Conservation (phyloP, 2,888 invertebrate genomes). For the Isotomurus palustris region DNA sequence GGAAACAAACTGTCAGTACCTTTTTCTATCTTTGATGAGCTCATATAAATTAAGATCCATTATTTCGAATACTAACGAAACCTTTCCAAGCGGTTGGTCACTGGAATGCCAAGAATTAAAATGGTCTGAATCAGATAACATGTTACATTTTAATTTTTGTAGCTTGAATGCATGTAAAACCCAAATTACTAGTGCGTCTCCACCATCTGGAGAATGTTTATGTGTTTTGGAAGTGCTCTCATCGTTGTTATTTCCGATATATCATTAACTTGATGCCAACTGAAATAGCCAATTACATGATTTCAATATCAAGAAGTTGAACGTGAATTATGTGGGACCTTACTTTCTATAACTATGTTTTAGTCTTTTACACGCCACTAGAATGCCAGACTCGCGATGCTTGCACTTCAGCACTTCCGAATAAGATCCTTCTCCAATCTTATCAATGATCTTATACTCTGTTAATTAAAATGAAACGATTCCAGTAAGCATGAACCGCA, state of each 20-base stretch:
- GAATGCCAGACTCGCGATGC: slow-evolving; percentile 55
- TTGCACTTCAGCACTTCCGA: slow-evolving; percentile 65
- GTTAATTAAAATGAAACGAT: slow-evolving; percentile 12
- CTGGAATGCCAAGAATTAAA: slow-evolving; percentile 49
- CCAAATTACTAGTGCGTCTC: slow-evolving; percentile 61
- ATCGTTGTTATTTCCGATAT: slow-evolving; percentile 61
- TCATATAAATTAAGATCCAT: slow-evolving; percentile 69
- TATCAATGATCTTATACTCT: slow-evolving; percentile 62
- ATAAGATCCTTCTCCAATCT: slow-evolving; percentile 67
- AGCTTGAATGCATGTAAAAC: not conserved
- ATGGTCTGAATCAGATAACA: not conserved
- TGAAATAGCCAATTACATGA: slow-evolving; percentile 39
- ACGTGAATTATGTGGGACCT: slow-evolving; percentile 28
- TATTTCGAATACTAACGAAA: slow-evolving; percentile 62
- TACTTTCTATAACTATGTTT: slow-evolving; percentile 60
- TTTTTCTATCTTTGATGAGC: slow-evolving; percentile 56
- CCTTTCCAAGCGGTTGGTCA: slow-evolving; percentile 57
- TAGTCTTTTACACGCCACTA: slow-evolving; percentile 61
- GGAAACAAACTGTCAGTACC: slow-evolving; percentile 47
- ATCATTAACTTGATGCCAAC: slow-evolving; percentile 53
- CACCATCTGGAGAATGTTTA: slow-evolving; percentile 60
- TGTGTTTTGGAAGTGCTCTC: slow-evolving; percentile 58
- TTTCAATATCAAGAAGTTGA: not conserved
- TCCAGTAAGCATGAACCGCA: too few species aligned
- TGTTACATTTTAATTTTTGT: not conserved